Conservation (phyloP, 2,888 invertebrate genomes). For the Acleris cristana region DNA sequence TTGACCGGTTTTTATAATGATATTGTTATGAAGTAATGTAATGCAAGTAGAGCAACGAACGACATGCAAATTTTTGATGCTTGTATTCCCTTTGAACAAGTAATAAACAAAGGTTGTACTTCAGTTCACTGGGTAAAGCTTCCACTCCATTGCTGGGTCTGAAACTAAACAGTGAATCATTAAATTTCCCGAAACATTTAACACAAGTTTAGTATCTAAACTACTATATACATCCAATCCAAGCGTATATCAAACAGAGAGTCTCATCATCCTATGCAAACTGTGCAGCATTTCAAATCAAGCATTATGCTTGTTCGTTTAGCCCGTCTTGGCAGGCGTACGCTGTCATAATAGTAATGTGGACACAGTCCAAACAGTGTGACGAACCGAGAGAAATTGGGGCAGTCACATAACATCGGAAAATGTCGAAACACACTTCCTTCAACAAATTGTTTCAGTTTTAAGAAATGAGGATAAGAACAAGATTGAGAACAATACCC, state of each 20-base stretch:
- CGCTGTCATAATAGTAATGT: slow-evolving; percentile 31
- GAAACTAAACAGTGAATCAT: too few species aligned
- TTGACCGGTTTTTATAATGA: slow-evolving; percentile 8
- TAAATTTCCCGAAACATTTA: too few species aligned
- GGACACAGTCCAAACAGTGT: slow-evolving; percentile 9
- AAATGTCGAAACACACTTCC: too few species aligned
- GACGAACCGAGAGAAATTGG: slow-evolving; percentile 1
- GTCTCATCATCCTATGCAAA: slow-evolving; percentile 33
- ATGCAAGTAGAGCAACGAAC: slow-evolving; percentile 14
- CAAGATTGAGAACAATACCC: too few species aligned
- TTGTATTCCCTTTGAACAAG: too few species aligned
- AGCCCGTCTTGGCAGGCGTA: slow-evolving; percentile 20
- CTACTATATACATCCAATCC: slow-evolving; percentile 11
- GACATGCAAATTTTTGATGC: background rate
- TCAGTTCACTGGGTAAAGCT: too few species aligned
- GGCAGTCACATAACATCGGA: too few species aligned
- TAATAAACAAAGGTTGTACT: too few species aligned
- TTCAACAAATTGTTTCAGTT: too few species aligned
- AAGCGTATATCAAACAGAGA: slow-evolving; percentile 19
- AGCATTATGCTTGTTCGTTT: slow-evolving; percentile 24
- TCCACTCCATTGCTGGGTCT: too few species aligned
- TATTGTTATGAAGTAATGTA: slow-evolving; percentile 7
- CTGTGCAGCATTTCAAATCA: slow-evolving; percentile 25
- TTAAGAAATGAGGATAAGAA: too few species aligned
- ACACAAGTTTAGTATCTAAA: slow-evolving; percentile 11